Base-by-base conservation (phyloP, 1,140 invertebrate genomes). In the Caenorhabditis latens region DNA sequence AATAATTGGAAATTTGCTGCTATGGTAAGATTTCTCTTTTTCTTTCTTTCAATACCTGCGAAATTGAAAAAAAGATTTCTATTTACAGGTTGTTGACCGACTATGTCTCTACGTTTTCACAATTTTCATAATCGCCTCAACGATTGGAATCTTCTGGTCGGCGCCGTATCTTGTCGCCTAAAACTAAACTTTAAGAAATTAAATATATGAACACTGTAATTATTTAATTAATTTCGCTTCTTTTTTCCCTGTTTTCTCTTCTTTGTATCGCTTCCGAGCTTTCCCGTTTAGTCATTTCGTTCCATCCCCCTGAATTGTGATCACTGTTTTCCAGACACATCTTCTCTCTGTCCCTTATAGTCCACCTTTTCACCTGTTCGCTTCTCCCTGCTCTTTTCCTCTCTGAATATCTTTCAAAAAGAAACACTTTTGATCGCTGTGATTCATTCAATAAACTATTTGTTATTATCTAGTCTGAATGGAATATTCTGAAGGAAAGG, bases 1-100 rank as follows among this genome's bases (percentile, higher is more conserved):
- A 92, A 92, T 85, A 93, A 94, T 71, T 94, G 94, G 94, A 93
- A 94, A 88, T 94, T 94, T 89, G 93, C 93, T 11, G 94, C 94
- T 9, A 94, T 94, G 92, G 87, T 84, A 32, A 14, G 83, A 42
- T 8, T 55, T 32, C 3, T 32, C 32, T 32, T 63, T 24, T 32
- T 3, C 40, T 63, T 53, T 53, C 0, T 53, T 53, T 50, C 0
- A 32, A 32, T 32, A 0, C 32, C 32, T 32, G 32, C 2, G 32
- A 32, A 32, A 32, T 32, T 32, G 32, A 32, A 32, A 32, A 32
- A 0, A 53, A 53, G 1, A 3, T 53, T 16, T n/a, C 11, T 4
- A 42, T 42, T 63, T 84, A 2, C 19, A 84, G 83, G 94, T 94
- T 8, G 93, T 94, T 40, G 94, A 94, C 88, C 87, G 94, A 21